Evolutionary conservation across 2,797 vertebrate genomes (phyloP), one percentile per base, ranked within the genome.

Genomic region (Thalassophryne amazonica): DNA sequence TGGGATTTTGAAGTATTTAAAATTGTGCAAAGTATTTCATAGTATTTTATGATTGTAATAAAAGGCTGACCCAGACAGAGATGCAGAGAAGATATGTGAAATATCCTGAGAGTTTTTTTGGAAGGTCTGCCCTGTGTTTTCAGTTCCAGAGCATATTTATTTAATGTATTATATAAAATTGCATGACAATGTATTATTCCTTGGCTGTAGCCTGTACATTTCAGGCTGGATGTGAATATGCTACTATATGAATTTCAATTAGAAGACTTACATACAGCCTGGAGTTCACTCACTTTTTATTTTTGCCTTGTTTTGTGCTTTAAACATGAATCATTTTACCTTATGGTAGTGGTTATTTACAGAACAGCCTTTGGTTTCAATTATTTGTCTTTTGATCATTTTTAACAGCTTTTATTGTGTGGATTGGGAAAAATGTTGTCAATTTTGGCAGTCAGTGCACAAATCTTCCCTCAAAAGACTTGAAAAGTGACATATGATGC

Each of bases 401-500:
- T 73, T 70, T 58, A 50, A 60, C 42, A 16, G 4, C 17, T 27
- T 70, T 42, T 81, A 48, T 66, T 62, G 50, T 51, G 24, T 45
- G 24, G 30, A 43, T 20, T 20, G 24, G 15, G 15, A 21, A 17
- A 60, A 75, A 58, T 59, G 78, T 37, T 53, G 60, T 56, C 56
- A 66, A 60, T 66, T 63, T 27, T 55, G 34, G 56, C 34, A 25
- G 49, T 29, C 55, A 21, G 55, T 56, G 53, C 23, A 31, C 23
- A 23, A 27, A 36, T 21, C 14, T 19, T 69, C 46, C 29, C 24
- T n/a, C n/a, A n/a, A 67, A 23, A 64, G 67, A 71, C 47, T 74
- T 67, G 72, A 49, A 66, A 55, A 46, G 54, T 68, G 66, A 79
- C 51, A 40, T 65, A 70, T 63, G 61, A 45, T 19, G 46, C 65